A percentile compares a stretch with the other conserved stretches of the same genome.
phyloP scores from a whole-genome alignment of 2,113 vertebrate genomes.

The Neolamprologus brichardi region DNA sequence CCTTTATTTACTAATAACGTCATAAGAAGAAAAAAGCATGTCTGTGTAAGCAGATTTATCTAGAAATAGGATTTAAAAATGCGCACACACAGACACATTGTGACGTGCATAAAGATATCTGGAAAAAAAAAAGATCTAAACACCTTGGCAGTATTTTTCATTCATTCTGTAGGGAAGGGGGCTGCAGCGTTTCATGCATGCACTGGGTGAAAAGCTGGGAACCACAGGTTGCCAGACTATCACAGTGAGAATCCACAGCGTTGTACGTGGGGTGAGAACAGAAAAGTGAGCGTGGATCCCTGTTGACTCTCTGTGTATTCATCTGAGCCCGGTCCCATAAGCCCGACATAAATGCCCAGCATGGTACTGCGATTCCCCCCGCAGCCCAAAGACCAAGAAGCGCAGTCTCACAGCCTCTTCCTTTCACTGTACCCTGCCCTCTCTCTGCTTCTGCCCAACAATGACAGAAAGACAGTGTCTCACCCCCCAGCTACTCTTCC shows the following conservation, averaged over 20 bases:
- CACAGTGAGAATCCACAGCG: background rate
- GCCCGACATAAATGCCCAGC: constrained; percentile 56
- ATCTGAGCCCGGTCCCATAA: constrained; percentile 44
- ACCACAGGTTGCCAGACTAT: constrained; percentile 24
- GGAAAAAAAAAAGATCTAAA: background rate
- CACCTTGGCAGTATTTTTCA: background rate
- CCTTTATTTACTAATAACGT: background rate
- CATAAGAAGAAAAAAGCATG: background rate
- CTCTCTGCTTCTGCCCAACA: background rate
- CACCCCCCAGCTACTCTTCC: constrained; percentile 10
- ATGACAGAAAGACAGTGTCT: constrained; percentile 16
- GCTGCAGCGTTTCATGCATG: background rate
- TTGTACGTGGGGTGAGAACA: constrained; percentile 15
- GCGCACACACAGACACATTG: fast-evolving
- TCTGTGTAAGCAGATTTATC: background rate
- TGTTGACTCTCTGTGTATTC: constrained; percentile 42
- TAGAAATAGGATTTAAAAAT: background rate
- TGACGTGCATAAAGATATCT: background rate
- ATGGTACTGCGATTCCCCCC: constrained; percentile 36
- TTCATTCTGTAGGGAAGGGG: background rate
- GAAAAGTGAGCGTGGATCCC: constrained; percentile 52
- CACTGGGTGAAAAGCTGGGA: constrained; percentile 7
- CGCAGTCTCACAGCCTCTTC: constrained; percentile 41
- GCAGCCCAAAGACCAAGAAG: constrained; percentile 27
- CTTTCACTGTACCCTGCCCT: constrained; percentile 41